Conservation (phyloP, 2,797 vertebrate species). For the Eulemur rubriventer region DNA sequence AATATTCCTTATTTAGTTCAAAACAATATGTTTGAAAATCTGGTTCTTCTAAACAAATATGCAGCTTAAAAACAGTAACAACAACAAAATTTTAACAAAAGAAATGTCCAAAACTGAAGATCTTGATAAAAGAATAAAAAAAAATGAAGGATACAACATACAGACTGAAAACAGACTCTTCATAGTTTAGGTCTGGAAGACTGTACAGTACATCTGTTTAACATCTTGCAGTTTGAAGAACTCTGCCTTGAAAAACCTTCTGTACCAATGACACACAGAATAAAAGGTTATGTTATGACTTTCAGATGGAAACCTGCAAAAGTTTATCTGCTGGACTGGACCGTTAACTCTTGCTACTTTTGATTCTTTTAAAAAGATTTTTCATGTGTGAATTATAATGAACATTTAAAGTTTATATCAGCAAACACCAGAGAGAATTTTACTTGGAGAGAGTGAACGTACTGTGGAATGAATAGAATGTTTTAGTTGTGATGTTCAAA, state of each 20-base stretch:
- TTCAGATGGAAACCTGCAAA: conserved; percentile 86
- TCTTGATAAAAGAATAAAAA: conserved; percentile 80
- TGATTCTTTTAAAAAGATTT: conserved; percentile 68
- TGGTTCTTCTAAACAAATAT: conserved; percentile 48
- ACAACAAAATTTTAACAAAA: conserved; percentile 66
- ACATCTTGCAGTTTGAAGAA: conserved; percentile 86
- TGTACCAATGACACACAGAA: conserved; percentile 83
- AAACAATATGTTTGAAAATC: conserved; percentile 61
- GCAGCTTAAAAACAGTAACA: conserved; percentile 47
- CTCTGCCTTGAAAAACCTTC: conserved; percentile 84
- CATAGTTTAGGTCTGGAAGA: conserved; percentile 83
- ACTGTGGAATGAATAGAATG: conserved; percentile 52
- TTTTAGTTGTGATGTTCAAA: conserved; percentile 50
- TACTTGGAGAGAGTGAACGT: conserved; percentile 38
- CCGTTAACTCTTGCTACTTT: conserved; percentile 81
- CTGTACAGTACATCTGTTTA: conserved; percentile 85
- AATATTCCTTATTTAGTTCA: conserved; percentile 37
- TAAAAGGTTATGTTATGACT: conserved; percentile 87
- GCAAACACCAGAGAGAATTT: conserved; percentile 56
- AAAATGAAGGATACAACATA: conserved; percentile 71
- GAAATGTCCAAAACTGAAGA: conserved; percentile 63
- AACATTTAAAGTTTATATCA: conserved; percentile 52
- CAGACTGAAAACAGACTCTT: conserved; percentile 82
- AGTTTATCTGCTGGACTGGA: conserved; percentile 81
- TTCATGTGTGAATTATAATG: conserved; percentile 58